A percentile compares a stretch with the other conserved stretches of the same genome.
Evolutionary conservation across 2,797 vertebrate species (phyloP).

Genomic region (Tragelaphus oryx): DNA sequence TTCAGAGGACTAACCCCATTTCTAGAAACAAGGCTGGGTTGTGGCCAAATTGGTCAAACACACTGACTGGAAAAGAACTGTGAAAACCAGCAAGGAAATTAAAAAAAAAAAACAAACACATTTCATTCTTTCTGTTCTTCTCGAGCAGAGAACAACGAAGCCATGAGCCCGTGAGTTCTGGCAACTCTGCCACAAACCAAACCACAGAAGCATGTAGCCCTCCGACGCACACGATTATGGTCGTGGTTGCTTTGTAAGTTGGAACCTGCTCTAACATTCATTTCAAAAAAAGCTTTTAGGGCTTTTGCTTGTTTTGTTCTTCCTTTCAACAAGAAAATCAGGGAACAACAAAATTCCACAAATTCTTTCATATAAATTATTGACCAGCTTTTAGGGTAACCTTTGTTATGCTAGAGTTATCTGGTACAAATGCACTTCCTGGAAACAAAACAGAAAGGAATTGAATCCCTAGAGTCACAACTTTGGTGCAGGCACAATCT

Average conservation of each 20-base stretch:
- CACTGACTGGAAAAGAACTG: conserved; percentile 50
- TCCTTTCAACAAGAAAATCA: conserved; percentile 54
- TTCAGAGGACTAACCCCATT: neutral
- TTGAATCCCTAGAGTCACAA: neutral
- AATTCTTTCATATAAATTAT: conserved; percentile 67
- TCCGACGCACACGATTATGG: neutral
- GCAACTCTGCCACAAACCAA: conserved; percentile 43
- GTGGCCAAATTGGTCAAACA: conserved; percentile 47
- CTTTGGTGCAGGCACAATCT: neutral
- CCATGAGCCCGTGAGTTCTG: conserved; percentile 33
- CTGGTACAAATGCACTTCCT: conserved; percentile 45
- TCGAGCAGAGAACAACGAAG: conserved; percentile 45
- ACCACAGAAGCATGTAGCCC: neutral
- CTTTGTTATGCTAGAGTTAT: conserved; percentile 37
- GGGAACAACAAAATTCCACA: conserved; percentile 53
- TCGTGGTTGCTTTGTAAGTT: conserved; percentile 26
- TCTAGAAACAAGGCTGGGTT: conserved; percentile 49
- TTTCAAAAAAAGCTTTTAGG: conserved; percentile 41
- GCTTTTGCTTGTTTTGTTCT: conserved; percentile 51
- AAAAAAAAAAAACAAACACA: conserved; percentile 7
- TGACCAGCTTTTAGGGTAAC: conserved; percentile 58
- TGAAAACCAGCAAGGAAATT: conserved; percentile 43
- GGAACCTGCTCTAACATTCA: conserved; percentile 35
- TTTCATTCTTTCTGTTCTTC: conserved; percentile 54
- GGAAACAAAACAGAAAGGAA: conserved; percentile 20